phyloP scores from a whole-genome alignment of 2,888 invertebrate genomes.

The Notodonta ziczac region DNA sequence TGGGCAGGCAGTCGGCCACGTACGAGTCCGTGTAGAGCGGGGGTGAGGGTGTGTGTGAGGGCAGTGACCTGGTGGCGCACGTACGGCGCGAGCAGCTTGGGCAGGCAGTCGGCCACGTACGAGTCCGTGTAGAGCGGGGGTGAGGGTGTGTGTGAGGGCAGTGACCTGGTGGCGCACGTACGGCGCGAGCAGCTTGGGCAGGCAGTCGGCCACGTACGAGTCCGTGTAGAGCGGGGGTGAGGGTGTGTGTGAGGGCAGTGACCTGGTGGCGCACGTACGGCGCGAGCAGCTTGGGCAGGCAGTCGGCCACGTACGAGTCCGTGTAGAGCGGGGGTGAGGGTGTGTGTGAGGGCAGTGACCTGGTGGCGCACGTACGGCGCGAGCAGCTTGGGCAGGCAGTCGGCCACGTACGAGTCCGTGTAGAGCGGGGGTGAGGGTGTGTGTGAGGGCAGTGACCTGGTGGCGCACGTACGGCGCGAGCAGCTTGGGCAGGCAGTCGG shows the following conservation, averaged over 20 bases:
- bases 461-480: slow-evolving; percentile 92
- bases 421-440: too few species aligned
- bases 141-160: too few species aligned
- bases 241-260: too few species aligned
- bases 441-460: too few species aligned
- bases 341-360: too few species aligned
- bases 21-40: slow-evolving; percentile 96
- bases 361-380: slow-evolving; percentile 91
- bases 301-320: slow-evolving; percentile 96
- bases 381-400: slow-evolving; percentile 95
- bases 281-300: slow-evolving; percentile 94
- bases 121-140: slow-evolving; percentile 95
- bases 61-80: slow-evolving; percentile 90
- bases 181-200: slow-evolving; percentile 94
- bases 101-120: slow-evolving; percentile 95
- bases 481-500: slow-evolving; percentile 95
- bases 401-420: slow-evolving; percentile 95
- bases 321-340: slow-evolving; percentile 92
- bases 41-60: too few species aligned
- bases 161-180: slow-evolving; percentile 90
- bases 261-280: slow-evolving; percentile 91
- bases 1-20: slow-evolving; percentile 95
- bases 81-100: slow-evolving; percentile 93
- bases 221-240: slow-evolving; percentile 94
- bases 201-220: slow-evolving; percentile 95